These are phyloP conservation scores for Perizoma affinitatum DNA, from an alignment of 2,888 invertebrate genomes.

Conservation along the genomic window DNA sequence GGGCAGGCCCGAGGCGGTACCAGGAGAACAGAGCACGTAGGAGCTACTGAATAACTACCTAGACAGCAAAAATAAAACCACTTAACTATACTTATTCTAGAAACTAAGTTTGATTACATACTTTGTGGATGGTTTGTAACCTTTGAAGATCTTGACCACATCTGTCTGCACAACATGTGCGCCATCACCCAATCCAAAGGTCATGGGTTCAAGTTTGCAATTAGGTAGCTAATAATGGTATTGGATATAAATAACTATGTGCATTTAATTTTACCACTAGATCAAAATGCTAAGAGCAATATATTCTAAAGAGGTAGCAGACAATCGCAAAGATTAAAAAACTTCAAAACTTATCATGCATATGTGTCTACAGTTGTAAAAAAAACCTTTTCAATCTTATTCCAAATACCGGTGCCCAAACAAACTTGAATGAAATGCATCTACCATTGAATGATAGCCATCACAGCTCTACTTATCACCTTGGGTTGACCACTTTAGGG, in stretches of 20 bases:
- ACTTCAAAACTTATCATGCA: no score
- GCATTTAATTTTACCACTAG: no score
- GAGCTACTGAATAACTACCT: conserved; percentile 53
- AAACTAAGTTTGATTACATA: conserved; percentile 11
- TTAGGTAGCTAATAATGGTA: no score
- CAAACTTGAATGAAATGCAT: conserved; percentile 74
- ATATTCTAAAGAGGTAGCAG: no score
- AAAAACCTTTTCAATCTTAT: conserved; percentile 44
- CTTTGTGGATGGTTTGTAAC: conserved; percentile 3
- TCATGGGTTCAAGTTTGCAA: no score
- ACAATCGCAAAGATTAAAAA: no score
- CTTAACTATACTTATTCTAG: conserved; percentile 32
- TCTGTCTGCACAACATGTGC: no score
- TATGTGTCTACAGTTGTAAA: conserved; percentile 30
- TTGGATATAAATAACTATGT: no score
- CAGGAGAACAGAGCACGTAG: conserved; percentile 48
- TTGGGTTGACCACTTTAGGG: conserved; percentile 34
- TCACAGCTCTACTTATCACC: conserved; percentile 38
- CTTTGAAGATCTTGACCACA: neutral
- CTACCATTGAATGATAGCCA: conserved; percentile 58
- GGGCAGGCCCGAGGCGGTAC: conserved; percentile 54
- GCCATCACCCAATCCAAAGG: no score
- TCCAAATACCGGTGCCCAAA: conserved; percentile 66
- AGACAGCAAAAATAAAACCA: conserved; percentile 17
- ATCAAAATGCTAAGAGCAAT: no score